Evolutionary conservation across 92 coral and sea anemone genomes (phyloP).

Genomic region (Porites evermanni): DNA sequence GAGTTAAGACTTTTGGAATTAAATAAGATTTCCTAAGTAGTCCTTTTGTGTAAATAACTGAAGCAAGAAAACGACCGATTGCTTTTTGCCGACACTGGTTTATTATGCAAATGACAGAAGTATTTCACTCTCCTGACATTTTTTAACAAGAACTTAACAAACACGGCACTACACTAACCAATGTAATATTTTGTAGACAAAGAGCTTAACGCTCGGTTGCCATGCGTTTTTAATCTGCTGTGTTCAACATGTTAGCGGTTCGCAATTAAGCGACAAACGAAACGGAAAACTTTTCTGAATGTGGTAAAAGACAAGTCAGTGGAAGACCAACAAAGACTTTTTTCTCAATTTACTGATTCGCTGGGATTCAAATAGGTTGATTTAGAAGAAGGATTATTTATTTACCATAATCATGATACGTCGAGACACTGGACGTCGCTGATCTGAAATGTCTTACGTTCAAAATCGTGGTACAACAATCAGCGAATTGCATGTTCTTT

Average conservation of each 20-base stretch:
- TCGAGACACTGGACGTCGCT: background rate
- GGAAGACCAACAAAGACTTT: too few species aligned
- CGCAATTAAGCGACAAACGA: background rate
- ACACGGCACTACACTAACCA: background rate
- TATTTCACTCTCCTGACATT: constrained; percentile 3
- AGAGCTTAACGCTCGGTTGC: background rate
- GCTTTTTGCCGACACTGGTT: background rate
- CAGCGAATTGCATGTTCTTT: background rate
- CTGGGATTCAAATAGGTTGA: constrained; percentile 11
- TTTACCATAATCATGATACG: constrained; percentile 11
- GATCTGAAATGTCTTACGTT: background rate
- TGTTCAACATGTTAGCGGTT: background rate
- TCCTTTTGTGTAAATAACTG: background rate
- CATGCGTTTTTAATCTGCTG: background rate
- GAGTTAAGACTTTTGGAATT: background rate
- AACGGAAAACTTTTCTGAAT: background rate
- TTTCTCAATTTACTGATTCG: background rate
- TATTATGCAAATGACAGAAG: background rate
- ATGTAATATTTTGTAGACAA: constrained; percentile 23
- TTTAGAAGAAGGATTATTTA: background rate
- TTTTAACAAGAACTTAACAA: background rate
- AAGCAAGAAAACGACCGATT: background rate
- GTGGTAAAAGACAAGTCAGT: background rate
- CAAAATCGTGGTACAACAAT: constrained; percentile 5
- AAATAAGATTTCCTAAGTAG: background rate